phyloP scores from a whole-genome alignment of 2,113 vertebrate genomes.

The Dipodomys spectabilis region DNA sequence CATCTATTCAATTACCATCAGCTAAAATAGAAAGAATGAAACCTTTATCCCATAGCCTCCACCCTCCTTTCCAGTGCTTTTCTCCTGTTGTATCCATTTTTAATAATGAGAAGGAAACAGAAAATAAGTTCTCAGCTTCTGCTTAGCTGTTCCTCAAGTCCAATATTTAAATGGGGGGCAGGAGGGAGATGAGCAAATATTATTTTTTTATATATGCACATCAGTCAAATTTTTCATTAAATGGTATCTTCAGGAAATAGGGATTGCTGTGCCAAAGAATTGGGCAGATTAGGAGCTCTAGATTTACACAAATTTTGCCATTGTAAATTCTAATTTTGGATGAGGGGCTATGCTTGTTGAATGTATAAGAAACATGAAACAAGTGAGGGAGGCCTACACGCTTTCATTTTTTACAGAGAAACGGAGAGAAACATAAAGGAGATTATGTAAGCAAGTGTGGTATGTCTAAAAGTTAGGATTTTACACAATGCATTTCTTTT shows the following conservation, averaged over 20 bases:
- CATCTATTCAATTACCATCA: background rate
- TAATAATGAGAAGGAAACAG: background rate
- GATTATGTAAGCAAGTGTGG: conserved; percentile 37
- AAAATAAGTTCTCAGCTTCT: background rate
- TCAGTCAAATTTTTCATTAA: background rate
- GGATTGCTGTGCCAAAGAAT: background rate
- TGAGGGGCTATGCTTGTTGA: background rate
- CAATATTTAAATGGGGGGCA: background rate
- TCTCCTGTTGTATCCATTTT: background rate
- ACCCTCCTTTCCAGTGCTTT: background rate
- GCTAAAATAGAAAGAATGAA: background rate
- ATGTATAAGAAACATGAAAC: background rate
- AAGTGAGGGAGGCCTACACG: background rate
- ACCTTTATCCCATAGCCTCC: no score
- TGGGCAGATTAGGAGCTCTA: background rate
- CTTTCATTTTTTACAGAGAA: background rate
- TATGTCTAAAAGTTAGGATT: conserved; percentile 25
- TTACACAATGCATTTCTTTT: conserved; percentile 36
- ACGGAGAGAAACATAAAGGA: background rate
- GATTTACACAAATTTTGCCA: background rate
- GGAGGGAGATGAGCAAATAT: background rate
- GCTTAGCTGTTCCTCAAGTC: background rate
- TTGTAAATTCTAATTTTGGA: background rate
- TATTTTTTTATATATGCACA: background rate
- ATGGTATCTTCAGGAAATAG: background rate